Evolutionary conservation across 2,797 vertebrate species (phyloP).

Genomic region (Alauda arvensis): DNA sequence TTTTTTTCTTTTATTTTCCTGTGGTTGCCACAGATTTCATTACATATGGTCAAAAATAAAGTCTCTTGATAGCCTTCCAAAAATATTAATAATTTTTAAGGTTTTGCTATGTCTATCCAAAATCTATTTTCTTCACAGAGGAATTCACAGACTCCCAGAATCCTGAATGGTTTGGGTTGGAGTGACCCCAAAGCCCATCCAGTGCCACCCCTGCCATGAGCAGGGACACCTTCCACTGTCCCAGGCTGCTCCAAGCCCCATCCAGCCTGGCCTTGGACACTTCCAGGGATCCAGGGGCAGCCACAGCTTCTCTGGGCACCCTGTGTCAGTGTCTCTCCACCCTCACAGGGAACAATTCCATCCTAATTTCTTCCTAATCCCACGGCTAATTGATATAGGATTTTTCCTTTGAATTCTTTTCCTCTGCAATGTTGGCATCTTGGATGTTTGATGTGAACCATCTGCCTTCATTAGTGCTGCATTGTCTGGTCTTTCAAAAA

Average conservation of each 20-base stretch:
- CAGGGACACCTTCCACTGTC: rapidly evolving
- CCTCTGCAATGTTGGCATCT: not conserved
- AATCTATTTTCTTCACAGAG: not conserved
- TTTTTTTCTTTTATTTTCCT: not conserved
- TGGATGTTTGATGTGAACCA: not conserved
- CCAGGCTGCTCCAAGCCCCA: not conserved
- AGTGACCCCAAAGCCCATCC: not conserved
- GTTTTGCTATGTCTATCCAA: not conserved
- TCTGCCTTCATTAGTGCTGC: not conserved
- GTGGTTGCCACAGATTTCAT: not conserved
- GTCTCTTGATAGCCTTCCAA: not conserved
- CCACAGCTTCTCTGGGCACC: not conserved
- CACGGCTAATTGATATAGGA: not conserved
- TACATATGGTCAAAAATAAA: not conserved
- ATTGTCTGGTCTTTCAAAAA: not conserved
- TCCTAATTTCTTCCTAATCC: not conserved
- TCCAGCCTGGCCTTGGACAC: not conserved
- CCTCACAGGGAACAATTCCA: not conserved
- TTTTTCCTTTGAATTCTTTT: not conserved
- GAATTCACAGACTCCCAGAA: not conserved
- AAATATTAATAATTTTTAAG: not conserved
- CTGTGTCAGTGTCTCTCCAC: not conserved
- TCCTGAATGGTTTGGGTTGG: not conserved
- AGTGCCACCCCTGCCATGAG: not conserved
- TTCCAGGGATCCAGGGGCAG: not conserved